phyloP scores from a whole-genome alignment of 1,140 invertebrate species.

The Bombus vancouverensis region DNA sequence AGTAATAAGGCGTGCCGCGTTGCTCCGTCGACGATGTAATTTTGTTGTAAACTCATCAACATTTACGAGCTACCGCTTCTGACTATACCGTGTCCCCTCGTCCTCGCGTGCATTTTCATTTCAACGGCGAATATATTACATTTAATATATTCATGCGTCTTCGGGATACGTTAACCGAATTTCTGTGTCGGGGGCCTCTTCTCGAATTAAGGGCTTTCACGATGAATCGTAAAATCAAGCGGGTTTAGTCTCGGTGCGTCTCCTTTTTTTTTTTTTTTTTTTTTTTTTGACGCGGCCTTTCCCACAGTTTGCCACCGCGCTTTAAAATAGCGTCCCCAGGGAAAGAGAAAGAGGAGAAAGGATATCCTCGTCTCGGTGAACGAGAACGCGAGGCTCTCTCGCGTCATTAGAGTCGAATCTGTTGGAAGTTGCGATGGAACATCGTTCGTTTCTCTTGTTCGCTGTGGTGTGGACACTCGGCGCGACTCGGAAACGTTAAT shows the following conservation, averaged over 20 bases:
- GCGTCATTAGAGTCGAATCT: conserved; percentile 3
- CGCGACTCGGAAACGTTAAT: neutral
- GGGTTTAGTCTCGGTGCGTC: neutral
- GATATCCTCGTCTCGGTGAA: neutral
- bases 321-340: neutral
- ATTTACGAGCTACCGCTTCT: conserved; percentile 43
- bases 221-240: conserved; percentile 20
- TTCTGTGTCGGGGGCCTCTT: neutral
- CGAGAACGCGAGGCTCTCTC: neutral
- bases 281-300: too few relatives aligned
- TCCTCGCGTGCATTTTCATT: neutral
- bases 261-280: neutral
- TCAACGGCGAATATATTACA: conserved; percentile 17
- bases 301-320: too few relatives aligned
- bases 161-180: conserved; percentile 13
- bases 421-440: neutral
- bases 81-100: neutral
- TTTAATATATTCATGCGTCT: conserved; percentile 46
- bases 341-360: too few relatives aligned
- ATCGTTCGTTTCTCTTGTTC: neutral
- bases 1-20: conserved; percentile 44
- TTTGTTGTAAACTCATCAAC: conserved; percentile 58
- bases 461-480: neutral
- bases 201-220: neutral
- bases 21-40: conserved; percentile 46